Evolutionary conservation across 1,140 invertebrate genomes (phyloP), one percentile per base, ranked within the genome.

Genomic region (Zaprionus camerounensis): DNA sequence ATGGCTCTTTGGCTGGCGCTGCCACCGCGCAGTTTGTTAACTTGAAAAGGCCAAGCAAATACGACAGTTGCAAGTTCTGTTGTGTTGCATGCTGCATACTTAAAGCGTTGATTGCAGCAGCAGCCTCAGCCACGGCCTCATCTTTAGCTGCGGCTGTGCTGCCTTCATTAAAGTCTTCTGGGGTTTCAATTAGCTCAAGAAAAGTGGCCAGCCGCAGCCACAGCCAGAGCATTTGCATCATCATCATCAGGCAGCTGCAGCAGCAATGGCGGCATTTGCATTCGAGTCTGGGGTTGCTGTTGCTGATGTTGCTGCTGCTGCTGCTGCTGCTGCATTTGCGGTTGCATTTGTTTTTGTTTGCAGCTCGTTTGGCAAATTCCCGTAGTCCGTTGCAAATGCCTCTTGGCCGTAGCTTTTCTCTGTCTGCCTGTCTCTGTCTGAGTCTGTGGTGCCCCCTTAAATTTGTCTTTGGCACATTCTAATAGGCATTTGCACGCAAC

Each of bases 401-500:
- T 44, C 56, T 63, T 49, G 58, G 15, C 34, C 9, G 31, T 31
- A 38, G 51, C 4, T n/a, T 46, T 46, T 20, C 28, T 13, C 11
- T 73, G 20, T 58, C 63, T 77, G 36, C 17, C 31, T 51, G 11
- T 38, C 5, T 38, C 5, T n/a, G 26, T 13, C 26, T 49, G 5
- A 13, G 82, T 86, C 73, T 86, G 82, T 64, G 84, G 80, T 87
- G 41, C 41, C 49, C 71, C 49, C 67, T 77, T 71, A 73, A 77
- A 79, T 76, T 84, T 53, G 69, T 75, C 84, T 82, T 82, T 73
- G 69, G 76, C 69, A 77, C 80, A 87, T 80, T 76, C 83, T 83
- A 81, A 88, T 88, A 81, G 74, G 77, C 78, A 88, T 83, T 88
- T 87, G 66, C 83, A 88, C 76, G 74, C 76, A 87, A 87, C 77